Evolutionary conservation across 1,140 invertebrate genomes (phyloP), one percentile per base, ranked within the genome.

Genomic region (Atta texana): DNA sequence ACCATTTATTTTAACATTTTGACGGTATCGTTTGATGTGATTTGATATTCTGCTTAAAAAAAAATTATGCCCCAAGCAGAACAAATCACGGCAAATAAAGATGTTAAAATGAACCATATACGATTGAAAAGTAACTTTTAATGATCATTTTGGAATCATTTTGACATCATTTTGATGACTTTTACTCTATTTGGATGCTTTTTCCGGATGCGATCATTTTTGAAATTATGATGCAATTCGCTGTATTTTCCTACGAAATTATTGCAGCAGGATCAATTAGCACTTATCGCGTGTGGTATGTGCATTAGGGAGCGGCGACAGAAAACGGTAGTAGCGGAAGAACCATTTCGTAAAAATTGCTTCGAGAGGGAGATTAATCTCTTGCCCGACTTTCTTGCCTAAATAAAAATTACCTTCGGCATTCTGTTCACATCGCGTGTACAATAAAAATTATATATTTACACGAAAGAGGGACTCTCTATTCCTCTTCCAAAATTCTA

Each of bases 391-490:
- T 63, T 49, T 18, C 57, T 21, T 4, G 10, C 14, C 28, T 39
- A 80, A 24, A 55, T 49, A 49, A 68, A 59, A 21, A 69, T 31
- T 21, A n/a, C 49, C 31, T n/a, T 12, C 53, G 10, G 18, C 24
- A 18, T 24, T 68, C 63, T 51, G 3, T 49, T 51, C 76, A 34
- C 14, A 21, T 78, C 31, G 18, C 8, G 21, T 53, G 28, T n/a
- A n/a, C 34, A 69, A 80, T 80, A 39, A 16, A 76, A 81, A 81
- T 72, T 81, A 34, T 34, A 24, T 39, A 69, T 72, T 81, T 72
- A 49, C 18, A 71, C 18, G 1, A 34, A 80, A 74, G 31, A 57
- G 53, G 28, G 12, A n/a, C 4, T 3, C 18, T 76, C 14, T 24
- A 24, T 16, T 7, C 7, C n/a, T 59, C 53, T 21, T 57, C 1